Evolutionary conservation across 2,113 vertebrate species (phyloP).

Genomic region (Gnathonemus echidnorhynchus): DNA sequence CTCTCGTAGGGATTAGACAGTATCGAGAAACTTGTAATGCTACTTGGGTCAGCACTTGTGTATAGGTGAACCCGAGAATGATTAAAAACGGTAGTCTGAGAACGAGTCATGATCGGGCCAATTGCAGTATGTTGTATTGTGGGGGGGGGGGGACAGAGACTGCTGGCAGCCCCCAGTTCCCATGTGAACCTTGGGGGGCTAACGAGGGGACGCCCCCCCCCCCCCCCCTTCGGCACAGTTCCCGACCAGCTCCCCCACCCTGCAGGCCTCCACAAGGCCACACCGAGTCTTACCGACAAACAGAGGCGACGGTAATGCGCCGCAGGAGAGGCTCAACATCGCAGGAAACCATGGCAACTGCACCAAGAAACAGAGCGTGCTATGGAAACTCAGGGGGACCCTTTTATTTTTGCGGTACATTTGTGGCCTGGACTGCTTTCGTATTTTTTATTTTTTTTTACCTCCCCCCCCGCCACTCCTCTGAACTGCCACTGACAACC

Average conservation of each 20-base stretch:
- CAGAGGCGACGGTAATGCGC: background rate
- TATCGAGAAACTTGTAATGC: background rate
- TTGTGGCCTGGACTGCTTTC: background rate
- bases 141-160: background rate
- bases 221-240: background rate
- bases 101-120: background rate
- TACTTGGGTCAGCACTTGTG: background rate
- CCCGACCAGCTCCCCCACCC: background rate
- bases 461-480: background rate
- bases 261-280: background rate
- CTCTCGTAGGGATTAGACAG: background rate
- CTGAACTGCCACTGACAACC: constrained; percentile 18
- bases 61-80: background rate
- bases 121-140: background rate
- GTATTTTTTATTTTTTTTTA: background rate
- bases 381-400: constrained; percentile 15
- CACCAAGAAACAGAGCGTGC: constrained; percentile 5
- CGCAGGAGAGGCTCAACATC: background rate
- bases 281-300: background rate
- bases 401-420: constrained; percentile 25
- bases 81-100: background rate
- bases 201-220: background rate
- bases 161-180: too few species aligned
- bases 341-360: constrained; percentile 24
- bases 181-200: background rate